These are phyloP conservation scores for Micrasema minimum DNA, from an alignment of 1,140 invertebrate species.

Conservation along the genomic window DNA sequence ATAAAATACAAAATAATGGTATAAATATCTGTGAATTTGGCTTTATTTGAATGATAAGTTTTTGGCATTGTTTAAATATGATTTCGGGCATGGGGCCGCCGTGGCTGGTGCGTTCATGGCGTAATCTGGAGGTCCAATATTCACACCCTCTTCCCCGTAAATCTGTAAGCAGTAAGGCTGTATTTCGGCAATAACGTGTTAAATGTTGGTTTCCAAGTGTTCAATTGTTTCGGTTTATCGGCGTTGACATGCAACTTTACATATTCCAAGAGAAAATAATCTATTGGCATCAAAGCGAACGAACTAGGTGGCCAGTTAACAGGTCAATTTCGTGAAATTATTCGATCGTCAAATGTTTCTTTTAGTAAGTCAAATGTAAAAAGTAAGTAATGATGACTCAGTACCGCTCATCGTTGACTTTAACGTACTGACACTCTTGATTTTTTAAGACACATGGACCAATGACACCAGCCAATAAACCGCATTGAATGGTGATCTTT, in stretches of 20 bases:
- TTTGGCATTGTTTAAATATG: slow-evolving; percentile 46
- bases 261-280: slow-evolving; percentile 61
- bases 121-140: slow-evolving; percentile 25
- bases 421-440: too few relatives aligned
- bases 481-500: too few relatives aligned
- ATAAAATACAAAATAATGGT: too few relatives aligned
- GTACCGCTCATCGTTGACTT: too few relatives aligned
- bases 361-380: too few relatives aligned
- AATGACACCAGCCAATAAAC: too few relatives aligned
- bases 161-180: too few relatives aligned
- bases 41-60: neutral
- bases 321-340: neutral
- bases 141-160: slow-evolving; percentile 43
- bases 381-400: too few relatives aligned
- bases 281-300: slow-evolving; percentile 47
- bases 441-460: too few relatives aligned
- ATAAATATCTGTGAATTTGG: slow-evolving; percentile 2
- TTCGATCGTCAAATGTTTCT: too few relatives aligned
- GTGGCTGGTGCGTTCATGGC: neutral
- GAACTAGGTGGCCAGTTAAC: neutral
- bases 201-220: slow-evolving; percentile 53
- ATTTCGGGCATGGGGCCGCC: neutral
- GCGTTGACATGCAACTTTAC: slow-evolving; percentile 55
- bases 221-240: slow-evolving; percentile 47
- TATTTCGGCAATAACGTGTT: slow-evolving; percentile 51